Base-by-base conservation (phyloP, 2,797 vertebrate species). In the Cynodonichthys magdalenae region DNA sequence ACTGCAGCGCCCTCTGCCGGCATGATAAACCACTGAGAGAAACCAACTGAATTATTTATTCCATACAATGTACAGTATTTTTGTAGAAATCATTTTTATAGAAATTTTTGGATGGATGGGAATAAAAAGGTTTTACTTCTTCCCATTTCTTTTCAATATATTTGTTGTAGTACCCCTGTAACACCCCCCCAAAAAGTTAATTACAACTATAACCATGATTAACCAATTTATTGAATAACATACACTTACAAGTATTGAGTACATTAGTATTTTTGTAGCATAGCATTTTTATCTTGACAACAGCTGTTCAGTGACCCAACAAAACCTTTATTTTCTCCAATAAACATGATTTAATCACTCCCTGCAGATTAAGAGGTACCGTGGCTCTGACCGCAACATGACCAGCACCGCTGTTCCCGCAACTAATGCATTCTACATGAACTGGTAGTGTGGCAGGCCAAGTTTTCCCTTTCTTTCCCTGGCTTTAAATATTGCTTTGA, bases 221-320 rank as follows among this genome's bases (percentile, higher is more conserved):
- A 88, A 91, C 86, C 82, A 87, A 87, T 94, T 94, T 94, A 94
- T 93, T 94, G 81, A 93, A 92, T 91, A 93, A 92, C 93, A 93
- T 91, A 92, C 92, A 94, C 89, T 67, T 80, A 94, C 89, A 93
- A 85, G 91, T 92, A 93, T 90, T 86, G 90, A 93, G 91, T 94
- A 94, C 92, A 94, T 93, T 92, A 93, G 91, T 90, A 92, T 93
- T 90, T 84, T 91, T 92, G 89, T 92, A 92, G 89, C 91, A 92
- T 92, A 92, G 92, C 88, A 88, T 92, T 93, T 46, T 93, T 83
- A 88, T 92, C 90, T 90, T 73, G 88, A 93, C 92, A 94, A 92
- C 93, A 94, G 92, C 93, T 92, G 92, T 82, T 90, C 69, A 71
- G 83, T 82, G 58, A 87, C 71, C 67, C 68, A 59, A 69, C 81